Evolutionary conservation across 1,140 invertebrate genomes (phyloP).

Genomic region (Drosophila murphyi): DNA sequence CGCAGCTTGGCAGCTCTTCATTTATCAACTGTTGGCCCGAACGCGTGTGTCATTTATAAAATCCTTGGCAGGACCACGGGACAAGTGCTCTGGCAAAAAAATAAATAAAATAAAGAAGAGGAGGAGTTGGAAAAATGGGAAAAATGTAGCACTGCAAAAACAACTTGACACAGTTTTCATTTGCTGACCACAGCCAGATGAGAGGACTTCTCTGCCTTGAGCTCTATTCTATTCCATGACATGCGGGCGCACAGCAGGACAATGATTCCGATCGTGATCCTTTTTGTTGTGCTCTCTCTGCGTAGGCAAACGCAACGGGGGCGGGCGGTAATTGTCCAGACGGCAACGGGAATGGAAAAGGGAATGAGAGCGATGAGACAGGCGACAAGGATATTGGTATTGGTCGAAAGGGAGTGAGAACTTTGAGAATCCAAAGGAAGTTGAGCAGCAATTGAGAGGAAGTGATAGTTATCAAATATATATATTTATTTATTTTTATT

Average conservation of each 20-base stretch:
- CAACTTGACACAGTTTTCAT: constrained; percentile 52
- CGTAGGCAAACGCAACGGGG: constrained; percentile 55
- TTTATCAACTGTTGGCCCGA: constrained; percentile 62
- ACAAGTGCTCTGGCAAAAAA: constrained; percentile 17
- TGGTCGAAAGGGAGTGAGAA: not conserved
- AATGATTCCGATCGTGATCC: constrained; percentile 48
- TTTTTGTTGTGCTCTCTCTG: constrained; percentile 44
- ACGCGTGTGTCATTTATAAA: constrained; percentile 73
- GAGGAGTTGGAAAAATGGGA: constrained; percentile 1
- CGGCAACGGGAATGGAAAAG: constrained; percentile 2
- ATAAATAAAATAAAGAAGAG: not conserved
- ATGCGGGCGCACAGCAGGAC: constrained; percentile 61
- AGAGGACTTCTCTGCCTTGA: constrained; percentile 26
- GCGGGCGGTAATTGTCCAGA: constrained; percentile 60
- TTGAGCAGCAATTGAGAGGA: not conserved
- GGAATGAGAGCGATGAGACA: not conserved
- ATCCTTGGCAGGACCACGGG: constrained; percentile 49
- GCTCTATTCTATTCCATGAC: not conserved
- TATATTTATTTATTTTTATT: no score
- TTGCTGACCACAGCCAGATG: constrained; percentile 50
- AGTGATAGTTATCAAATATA: not conserved
- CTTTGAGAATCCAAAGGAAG: not conserved
- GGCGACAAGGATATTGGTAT: constrained; percentile 12
- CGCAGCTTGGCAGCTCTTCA: constrained; percentile 54
- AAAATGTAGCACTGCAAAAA: constrained; percentile 47